Base-by-base conservation (phyloP, 2,113 vertebrate genomes). In the Ibidorhyncha struthersii region DNA sequence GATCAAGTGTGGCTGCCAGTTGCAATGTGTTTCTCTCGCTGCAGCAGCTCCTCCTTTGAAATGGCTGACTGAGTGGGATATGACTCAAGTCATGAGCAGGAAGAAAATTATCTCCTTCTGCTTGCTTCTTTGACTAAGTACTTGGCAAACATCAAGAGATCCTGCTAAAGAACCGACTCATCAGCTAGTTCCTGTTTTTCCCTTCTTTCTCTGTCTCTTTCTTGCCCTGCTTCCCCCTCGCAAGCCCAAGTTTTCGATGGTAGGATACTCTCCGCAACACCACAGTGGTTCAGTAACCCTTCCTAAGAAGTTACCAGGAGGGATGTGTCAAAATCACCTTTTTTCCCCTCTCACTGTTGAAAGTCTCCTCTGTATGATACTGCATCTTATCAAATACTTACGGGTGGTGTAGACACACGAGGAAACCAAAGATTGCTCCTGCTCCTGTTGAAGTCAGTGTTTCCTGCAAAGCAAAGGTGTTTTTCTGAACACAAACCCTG, bases 1-100 rank as follows among this genome's bases (percentile, higher is more conserved):
- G 80, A 94, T 95, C 94, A 97, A 96, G 73, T 74, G 86, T 69
- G 61, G 66, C 71, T 96, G 90, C 53, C 82, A 93, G 55, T 86
- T 79, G 40, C 55, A 77, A 56, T 55, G 23, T 43, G 20, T 73
- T 86, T 56, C 50, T 71, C 40, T 78, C 0, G 5, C 26, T 74
- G 66, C 61, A 92, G 81, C 53, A 96, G 62, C 80, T 94, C 65
- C 47, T 94, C 52, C 61, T 95, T 87, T 27, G 71, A 96, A 97
- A 96, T 73, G 91, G 88, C 79, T 96, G 95, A 94, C 73, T 78
- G 91, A 95, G 83, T 94, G 83, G 71, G 55, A 76, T 84, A 93
- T 73, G 92, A 89, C 71, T 97, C 90, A 89, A 61, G 59, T 77
- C 86, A 83, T 27, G 70, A 94, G 49, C 53, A 73, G 55, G 52